A percentile compares a stretch with the other conserved stretches of the same genome.
Evolutionary conservation across 2,113 vertebrate species (phyloP).

Genomic region (Tragelaphus scriptus): DNA sequence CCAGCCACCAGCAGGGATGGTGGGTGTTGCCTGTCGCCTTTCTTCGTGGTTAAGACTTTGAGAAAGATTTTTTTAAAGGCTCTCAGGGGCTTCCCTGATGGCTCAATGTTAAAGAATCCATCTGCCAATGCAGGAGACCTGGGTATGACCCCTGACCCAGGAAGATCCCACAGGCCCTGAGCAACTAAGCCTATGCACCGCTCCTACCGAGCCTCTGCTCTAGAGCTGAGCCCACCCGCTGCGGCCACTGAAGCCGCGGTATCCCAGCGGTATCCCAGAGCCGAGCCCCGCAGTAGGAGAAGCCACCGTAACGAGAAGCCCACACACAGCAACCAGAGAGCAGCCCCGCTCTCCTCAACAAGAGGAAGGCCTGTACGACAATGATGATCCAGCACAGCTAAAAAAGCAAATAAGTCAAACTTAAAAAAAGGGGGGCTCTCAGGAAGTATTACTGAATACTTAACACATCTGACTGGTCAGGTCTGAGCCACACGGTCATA

Average conservation of each 20-base stretch:
- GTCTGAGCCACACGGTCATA: background rate
- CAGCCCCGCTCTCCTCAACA: background rate
- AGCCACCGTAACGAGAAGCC: accelerated
- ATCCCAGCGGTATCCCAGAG: too few species aligned
- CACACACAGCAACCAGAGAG: background rate
- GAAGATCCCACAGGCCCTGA: background rate
- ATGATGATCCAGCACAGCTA: background rate
- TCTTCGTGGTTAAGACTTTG: background rate
- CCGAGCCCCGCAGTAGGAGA: too few species aligned
- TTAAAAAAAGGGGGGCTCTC: background rate
- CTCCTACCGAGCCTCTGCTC: background rate
- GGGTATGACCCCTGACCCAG: background rate
- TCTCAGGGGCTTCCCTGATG: background rate
- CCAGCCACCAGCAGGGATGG: background rate
- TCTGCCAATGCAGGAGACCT: background rate
- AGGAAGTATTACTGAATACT: background rate
- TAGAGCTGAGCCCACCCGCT: background rate
- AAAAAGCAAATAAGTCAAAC: background rate
- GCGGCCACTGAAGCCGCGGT: background rate
- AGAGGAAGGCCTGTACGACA: background rate
- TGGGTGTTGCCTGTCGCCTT: background rate
- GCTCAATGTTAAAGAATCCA: background rate
- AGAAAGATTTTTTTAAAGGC: background rate
- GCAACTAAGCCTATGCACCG: background rate
- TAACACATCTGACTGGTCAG: background rate